Evolutionary conservation across 2,113 vertebrate species (phyloP), one percentile per base, ranked within the genome.

Genomic region (Pan paniscus): DNA sequence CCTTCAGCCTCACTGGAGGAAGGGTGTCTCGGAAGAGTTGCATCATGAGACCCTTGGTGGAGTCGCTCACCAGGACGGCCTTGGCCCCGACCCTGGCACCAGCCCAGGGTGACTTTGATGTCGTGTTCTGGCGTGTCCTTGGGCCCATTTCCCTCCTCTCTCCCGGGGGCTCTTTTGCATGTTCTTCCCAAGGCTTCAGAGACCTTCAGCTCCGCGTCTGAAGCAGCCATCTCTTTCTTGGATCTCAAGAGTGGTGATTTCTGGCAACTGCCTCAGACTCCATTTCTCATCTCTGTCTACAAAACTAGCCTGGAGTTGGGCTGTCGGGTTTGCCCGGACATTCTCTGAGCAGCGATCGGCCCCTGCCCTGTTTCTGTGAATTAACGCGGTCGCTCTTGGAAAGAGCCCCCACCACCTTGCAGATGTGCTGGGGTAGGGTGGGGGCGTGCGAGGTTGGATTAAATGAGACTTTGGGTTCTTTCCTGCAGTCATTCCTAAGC

Each of bases 61-160:
- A 11, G 50, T 43, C 35, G 6, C 27, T 43, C 32, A 17, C n/a
- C 43, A 57, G n/a, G 50, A 55, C 17, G 85, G 46, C 92, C 95
- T 94, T 86, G 90, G 67, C 61, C 87, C 83, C 8, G 0, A 35
- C 43, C 43, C n/a, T 55, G 78, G 80, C 64, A 23, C 25, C 17
- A 46, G 76, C 72, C 85, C 87, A 43, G 23, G 59, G 43, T 20
- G 48, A 95, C 95, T 95, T 90, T 88, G 85, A 93, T 72, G 91
- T 25, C 48, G 79, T 68, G 38, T 70, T 27, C 75, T 81, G 61
- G 32, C 11, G 1, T 46, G 94, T 67, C 93, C 91, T 87, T 89
- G 95, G 94, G 68, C 83, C 84, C 50, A 0, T 70, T 79, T 67
- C 64, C 68, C 48, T 61, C 43, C 59, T 30, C 79, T 43, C 27